Conservation (phyloP, 2,888 invertebrate genomes). For the Tuberolachnus salignus region DNA sequence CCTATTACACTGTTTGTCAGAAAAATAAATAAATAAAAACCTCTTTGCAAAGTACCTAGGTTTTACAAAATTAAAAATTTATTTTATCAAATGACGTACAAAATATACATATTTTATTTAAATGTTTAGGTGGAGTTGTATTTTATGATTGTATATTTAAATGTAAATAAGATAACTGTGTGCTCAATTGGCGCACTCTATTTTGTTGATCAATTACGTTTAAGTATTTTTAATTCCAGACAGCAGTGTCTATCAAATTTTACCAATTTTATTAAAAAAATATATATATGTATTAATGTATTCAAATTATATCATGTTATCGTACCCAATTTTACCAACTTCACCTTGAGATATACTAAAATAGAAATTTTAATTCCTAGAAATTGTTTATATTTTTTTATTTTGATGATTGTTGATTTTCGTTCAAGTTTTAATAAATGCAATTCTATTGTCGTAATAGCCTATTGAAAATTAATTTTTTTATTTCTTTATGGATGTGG, state of each 20-base stretch:
- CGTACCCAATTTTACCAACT: not conserved
- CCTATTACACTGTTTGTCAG: too few relatives aligned
- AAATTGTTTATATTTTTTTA: conserved; percentile 15
- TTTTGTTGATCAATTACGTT: conserved; percentile 47
- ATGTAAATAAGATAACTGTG: conserved; percentile 45
- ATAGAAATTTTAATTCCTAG: not conserved
- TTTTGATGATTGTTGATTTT: conserved; percentile 40
- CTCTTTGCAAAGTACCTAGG: too few relatives aligned
- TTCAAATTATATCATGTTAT: not conserved
- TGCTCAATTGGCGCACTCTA: conserved; percentile 22
- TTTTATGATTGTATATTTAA: conserved; percentile 46
- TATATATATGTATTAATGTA: too few relatives aligned
- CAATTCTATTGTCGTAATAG: conserved; percentile 27
- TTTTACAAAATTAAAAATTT: too few relatives aligned
- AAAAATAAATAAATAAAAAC: too few relatives aligned
- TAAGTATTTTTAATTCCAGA: conserved; percentile 44
- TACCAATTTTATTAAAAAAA: too few relatives aligned
- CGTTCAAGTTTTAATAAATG: conserved; percentile 48
- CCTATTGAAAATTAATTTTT: conserved; percentile 17
- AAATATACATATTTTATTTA: conserved; percentile 23
- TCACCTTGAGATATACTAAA: not conserved
- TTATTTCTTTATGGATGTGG: conserved; percentile 34
- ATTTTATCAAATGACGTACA: too few relatives aligned
- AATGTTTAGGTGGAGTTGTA: conserved; percentile 27
- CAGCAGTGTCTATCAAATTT: too few relatives aligned